Base-by-base conservation (phyloP, 53 echinoderm and acorn worm species). In the Zoroaster sp. region DNA sequence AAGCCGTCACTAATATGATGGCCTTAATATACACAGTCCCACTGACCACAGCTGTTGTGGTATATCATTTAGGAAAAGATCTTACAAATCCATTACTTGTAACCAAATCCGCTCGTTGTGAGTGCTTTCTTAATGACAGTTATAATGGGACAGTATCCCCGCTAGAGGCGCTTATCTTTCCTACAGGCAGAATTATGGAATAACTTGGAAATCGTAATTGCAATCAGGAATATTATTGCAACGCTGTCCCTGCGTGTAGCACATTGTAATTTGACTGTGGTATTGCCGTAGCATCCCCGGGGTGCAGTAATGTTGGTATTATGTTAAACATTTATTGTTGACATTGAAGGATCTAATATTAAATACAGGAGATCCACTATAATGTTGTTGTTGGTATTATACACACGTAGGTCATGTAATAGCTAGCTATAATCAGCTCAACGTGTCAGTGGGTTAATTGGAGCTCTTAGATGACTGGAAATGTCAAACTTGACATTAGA, bases 71-170 rank as follows among this genome's bases (percentile, higher is more conserved):
- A 67, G 65, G 82, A 15, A 44, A 30, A 82, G 82, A 82, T 66
- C 45, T 40, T 67, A 82, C 67, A 67, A 67, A 68, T 68, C 82
- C 82, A 82, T 82, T 82, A 82, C 45, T 68, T 82, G 82, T 82
- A 82, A 82, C 82, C 44, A 67, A 40, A 82, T 66, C 82, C 44
- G 6, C 5, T 23, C 11, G 66, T 43, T n/a, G 68, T 25, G 68
- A 82, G 66, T 42, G 66, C 43, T 14, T 40, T 66, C 82, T 14
- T 66, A 66, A 82, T 82, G 68, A 68, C 44, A 41, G 43, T 67
- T 66, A 82, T 82, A 82, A 82, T 67, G 44, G 82, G 67, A 31
- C 42, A 43, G 42, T 44, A 82, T 82, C 82, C 82, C 28, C 6
- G 82, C 82, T 82, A 5, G 33, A 40, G 82, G 82, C 68, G 33